A percentile compares a stretch with the other conserved stretches of the same genome.
phyloP scores from a whole-genome alignment of 2,888 invertebrate genomes.

The Synanthedon formicaeformis region DNA sequence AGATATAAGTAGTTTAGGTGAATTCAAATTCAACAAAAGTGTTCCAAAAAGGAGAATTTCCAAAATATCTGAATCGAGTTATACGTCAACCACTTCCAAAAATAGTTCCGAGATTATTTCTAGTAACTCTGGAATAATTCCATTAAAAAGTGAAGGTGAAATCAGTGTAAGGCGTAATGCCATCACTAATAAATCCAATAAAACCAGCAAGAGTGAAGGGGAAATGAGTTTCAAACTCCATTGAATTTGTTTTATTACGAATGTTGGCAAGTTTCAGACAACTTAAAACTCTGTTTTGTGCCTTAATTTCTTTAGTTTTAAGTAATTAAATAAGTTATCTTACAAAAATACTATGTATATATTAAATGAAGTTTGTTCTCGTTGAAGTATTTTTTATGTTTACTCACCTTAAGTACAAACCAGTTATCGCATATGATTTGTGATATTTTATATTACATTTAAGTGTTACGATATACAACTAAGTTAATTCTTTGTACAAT shows the following conservation, averaged over 20 bases:
- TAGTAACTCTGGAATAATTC: constrained; percentile 25
- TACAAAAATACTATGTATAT: too few species aligned
- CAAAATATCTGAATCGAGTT: constrained; percentile 39
- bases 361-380: too few species aligned
- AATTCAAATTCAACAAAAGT: constrained; percentile 33
- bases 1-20: constrained; percentile 59
- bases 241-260: constrained; percentile 1
- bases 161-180: constrained; percentile 20
- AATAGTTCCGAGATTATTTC: constrained; percentile 33
- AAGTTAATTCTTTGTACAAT: constrained; percentile 13
- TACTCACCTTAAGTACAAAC: constrained; percentile 49
- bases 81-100: constrained; percentile 29
- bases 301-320: constrained; percentile 7
- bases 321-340: background rate
- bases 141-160: constrained; percentile 51
- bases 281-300: constrained; percentile 1
- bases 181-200: constrained; percentile 6
- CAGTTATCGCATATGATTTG: constrained; percentile 10
- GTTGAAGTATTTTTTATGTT: constrained; percentile 10
- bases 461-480: too few species aligned
- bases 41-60: constrained; percentile 22
- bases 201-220: constrained; percentile 29
- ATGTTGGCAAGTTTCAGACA: background rate
- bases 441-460: background rate
- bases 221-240: constrained; percentile 33